These are phyloP conservation scores for Danio tinwini DNA, from an alignment of 2,797 vertebrate species.

Conservation along the genomic window DNA sequence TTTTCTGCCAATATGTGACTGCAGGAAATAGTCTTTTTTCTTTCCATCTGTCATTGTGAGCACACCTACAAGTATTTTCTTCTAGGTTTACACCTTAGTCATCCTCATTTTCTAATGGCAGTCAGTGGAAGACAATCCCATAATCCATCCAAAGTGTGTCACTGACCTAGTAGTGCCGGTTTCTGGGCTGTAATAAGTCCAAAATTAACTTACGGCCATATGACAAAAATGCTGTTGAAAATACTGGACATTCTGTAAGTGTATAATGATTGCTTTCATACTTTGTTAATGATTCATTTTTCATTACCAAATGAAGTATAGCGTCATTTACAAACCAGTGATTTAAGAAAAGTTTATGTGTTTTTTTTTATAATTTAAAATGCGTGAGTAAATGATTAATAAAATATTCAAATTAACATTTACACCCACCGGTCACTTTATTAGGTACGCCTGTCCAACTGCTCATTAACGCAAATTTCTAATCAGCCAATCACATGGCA, in stretches of 20 bases:
- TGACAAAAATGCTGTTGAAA: not conserved
- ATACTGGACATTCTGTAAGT: not conserved
- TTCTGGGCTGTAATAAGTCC: not conserved
- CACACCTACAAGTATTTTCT: conserved; percentile 33
- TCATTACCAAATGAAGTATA: too few species aligned
- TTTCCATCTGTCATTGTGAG: conserved; percentile 50
- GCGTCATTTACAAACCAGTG: too few species aligned
- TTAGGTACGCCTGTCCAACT: too few species aligned
- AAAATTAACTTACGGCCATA: not conserved
- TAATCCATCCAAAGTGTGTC: conserved; percentile 58
- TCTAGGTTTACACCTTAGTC: conserved; percentile 35
- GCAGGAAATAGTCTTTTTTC: conserved; percentile 9
- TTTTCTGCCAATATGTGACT: conserved; percentile 24
- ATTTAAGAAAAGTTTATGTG: too few species aligned
- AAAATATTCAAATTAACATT: too few species aligned
- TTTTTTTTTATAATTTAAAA: too few species aligned
- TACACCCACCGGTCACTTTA: too few species aligned
- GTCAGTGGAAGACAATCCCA: conserved; percentile 55
- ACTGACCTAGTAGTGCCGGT: conserved; percentile 33
- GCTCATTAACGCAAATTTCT: too few species aligned
- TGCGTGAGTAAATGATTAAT: too few species aligned
- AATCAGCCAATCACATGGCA: too few species aligned
- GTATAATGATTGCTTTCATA: not conserved
- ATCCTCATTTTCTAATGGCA: conserved; percentile 52
- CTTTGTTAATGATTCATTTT: too few species aligned